These are phyloP conservation scores for Avahi laniger DNA, from an alignment of 2,797 vertebrate species.

Conservation along the genomic window DNA sequence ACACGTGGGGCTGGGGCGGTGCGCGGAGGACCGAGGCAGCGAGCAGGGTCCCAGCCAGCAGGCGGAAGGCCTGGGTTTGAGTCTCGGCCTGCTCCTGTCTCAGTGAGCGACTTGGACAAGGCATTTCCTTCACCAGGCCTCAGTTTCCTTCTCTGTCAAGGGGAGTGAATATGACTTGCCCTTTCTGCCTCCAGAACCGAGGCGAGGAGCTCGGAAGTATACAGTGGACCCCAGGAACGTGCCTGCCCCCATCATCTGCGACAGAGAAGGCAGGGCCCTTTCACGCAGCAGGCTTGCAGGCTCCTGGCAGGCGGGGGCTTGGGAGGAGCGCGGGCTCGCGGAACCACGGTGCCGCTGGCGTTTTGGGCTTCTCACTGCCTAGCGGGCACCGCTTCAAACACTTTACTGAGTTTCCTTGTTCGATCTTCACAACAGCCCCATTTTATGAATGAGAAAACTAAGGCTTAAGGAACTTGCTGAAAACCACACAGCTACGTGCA, in stretches of 20 bases:
- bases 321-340: rapidly evolving
- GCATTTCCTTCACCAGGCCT: neutral
- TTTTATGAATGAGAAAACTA: neutral
- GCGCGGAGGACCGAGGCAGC: neutral
- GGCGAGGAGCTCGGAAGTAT: neutral
- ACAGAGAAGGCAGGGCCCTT: neutral
- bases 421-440: neutral
- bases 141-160: neutral
- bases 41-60: neutral
- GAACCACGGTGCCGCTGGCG: neutral
- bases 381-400: neutral
- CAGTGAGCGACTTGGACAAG: neutral
- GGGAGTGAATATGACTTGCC: neutral
- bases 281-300: too few relatives aligned
- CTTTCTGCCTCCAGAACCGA: neutral
- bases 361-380: too few relatives aligned
- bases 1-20: neutral
- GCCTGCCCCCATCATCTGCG: neutral
- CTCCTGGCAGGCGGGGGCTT: too few relatives aligned
- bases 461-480: neutral
- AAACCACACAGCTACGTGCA: neutral
- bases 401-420: neutral
- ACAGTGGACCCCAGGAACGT: neutral
- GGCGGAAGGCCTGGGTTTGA: neutral
- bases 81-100: neutral